These are phyloP conservation scores for Oscheius sp. DNA, from an alignment of 1,140 invertebrate genomes.

Conservation along the genomic window DNA sequence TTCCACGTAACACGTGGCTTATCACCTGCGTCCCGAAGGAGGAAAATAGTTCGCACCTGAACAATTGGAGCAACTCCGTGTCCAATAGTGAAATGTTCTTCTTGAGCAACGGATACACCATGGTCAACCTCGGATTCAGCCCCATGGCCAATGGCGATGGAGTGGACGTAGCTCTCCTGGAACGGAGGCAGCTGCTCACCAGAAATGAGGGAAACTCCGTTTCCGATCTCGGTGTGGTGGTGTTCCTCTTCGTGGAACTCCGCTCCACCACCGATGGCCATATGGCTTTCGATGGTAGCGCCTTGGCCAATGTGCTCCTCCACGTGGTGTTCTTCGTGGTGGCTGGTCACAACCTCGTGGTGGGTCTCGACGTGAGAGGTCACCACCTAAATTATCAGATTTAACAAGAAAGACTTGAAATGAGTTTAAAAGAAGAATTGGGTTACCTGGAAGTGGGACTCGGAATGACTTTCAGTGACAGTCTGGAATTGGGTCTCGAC, in stretches of 20 bases:
- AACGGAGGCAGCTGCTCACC: background rate
- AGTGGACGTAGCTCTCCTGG: too few relatives aligned
- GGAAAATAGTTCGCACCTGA: background rate
- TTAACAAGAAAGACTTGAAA: too few relatives aligned
- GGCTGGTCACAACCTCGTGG: background rate
- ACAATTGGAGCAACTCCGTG: background rate
- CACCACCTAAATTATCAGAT: background rate
- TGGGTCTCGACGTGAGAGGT: background rate
- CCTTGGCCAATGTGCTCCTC: conserved; percentile 4
- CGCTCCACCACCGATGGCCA: too few relatives aligned
- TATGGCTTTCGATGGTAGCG: background rate
- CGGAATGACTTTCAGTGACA: background rate
- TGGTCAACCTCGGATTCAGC: too few relatives aligned
- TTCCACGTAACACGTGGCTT: too few relatives aligned
- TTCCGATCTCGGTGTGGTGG: too few relatives aligned
- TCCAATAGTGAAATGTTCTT: conserved; percentile 5
- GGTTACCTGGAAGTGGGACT: background rate
- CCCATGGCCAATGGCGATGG: too few relatives aligned
- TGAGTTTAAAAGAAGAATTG: background rate
- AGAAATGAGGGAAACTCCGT: background rate
- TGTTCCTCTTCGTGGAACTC: conserved; percentile 9
- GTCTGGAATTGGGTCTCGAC: background rate
- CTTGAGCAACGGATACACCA: too few relatives aligned
- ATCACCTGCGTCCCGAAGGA: too few relatives aligned
- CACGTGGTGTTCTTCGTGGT: conserved; percentile 1